Evolutionary conservation across 2,888 invertebrate species (phyloP).

Genomic region (Cephus sareptanus): DNA sequence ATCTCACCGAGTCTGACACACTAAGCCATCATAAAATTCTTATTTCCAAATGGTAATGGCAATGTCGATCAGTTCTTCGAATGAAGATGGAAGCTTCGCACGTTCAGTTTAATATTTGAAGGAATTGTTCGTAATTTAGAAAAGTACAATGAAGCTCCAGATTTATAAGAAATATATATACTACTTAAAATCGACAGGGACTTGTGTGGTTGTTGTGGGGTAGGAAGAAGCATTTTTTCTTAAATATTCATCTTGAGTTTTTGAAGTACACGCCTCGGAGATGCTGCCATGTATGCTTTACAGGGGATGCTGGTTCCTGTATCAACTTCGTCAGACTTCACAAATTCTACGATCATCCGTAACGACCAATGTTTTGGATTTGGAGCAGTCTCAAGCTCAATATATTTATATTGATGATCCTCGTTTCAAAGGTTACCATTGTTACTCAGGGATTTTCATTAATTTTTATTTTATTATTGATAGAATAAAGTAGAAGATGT

Average conservation of each 20-base stretch:
- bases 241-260: not conserved
- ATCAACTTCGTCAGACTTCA: conserved; percentile 54
- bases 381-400: conserved; percentile 65
- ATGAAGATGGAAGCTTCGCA: not conserved
- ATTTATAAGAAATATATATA: conserved; percentile 11
- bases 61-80: not conserved
- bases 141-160: not conserved
- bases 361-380: conserved; percentile 60
- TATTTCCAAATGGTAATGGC: not conserved
- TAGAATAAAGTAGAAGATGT: not conserved
- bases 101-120: not conserved
- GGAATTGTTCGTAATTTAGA: not conserved
- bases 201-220: conserved; percentile 53
- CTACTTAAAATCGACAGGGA: conserved; percentile 54
- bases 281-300: not conserved
- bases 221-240: conserved; percentile 31
- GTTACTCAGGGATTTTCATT: not conserved
- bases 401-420: conserved; percentile 71
- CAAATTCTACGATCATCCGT: conserved; percentile 62
- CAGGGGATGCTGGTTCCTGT: conserved; percentile 57
- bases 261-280: not conserved
- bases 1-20: not conserved
- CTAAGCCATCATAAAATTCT: not conserved
- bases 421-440: conserved; percentile 52
- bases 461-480: not conserved